Conservation (phyloP, 2,888 invertebrate genomes). For the Stictocephala bisonia region DNA sequence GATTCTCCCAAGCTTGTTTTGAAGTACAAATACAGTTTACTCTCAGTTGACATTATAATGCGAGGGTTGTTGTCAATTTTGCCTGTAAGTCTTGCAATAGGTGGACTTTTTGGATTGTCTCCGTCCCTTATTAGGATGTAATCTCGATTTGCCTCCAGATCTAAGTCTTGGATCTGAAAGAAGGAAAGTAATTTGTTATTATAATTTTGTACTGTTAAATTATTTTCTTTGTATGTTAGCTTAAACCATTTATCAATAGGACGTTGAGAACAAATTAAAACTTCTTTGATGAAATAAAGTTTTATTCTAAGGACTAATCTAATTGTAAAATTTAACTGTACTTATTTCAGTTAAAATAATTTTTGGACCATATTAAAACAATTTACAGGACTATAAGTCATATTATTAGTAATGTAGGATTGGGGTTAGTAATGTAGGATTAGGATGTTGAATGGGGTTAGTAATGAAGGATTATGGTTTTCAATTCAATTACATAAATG, state of each 20-base stretch:
- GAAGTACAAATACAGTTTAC: constrained; percentile 90
- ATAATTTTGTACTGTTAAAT: background rate
- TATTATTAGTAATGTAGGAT: constrained; percentile 3
- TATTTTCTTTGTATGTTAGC: too few species aligned
- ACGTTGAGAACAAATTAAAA: too few species aligned
- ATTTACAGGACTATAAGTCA: background rate
- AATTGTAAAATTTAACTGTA: too few species aligned
- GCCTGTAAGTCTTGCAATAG: constrained; percentile 87
- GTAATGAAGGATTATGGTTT: too few species aligned
- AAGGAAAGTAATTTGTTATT: constrained; percentile 27
- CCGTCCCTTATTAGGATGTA: constrained; percentile 93
- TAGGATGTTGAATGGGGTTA: too few species aligned
- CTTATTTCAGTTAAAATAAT: too few species aligned
- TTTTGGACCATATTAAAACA: too few species aligned
- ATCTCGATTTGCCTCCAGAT: constrained; percentile 85
- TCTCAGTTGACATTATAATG: constrained; percentile 91
- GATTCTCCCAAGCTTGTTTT: constrained; percentile 91
- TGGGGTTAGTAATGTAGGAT: background rate
- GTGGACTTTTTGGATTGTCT: constrained; percentile 84
- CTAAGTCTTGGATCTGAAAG: constrained; percentile 80
- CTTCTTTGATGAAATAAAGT: too few species aligned
- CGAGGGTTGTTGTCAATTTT: constrained; percentile 76
- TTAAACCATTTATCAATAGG: too few species aligned
- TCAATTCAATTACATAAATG: too few species aligned
- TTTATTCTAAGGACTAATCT: too few species aligned